phyloP scores from a whole-genome alignment of 2,113 vertebrate species.

The Poicephalus gulielmi region DNA sequence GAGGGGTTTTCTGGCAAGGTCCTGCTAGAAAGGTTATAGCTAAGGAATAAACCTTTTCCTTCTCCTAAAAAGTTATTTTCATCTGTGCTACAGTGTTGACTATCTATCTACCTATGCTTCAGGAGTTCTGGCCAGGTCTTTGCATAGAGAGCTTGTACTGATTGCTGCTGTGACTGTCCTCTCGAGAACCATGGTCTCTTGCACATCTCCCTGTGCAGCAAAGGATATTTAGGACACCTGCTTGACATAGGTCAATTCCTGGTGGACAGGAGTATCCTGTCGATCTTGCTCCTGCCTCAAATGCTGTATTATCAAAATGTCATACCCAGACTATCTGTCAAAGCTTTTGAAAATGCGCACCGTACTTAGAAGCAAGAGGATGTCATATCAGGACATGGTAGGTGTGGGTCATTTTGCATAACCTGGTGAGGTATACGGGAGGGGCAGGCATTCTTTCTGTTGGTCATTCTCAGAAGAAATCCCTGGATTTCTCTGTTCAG shows the following conservation, averaged over 20 bases:
- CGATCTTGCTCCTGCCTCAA: neutral
- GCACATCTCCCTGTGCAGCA: neutral
- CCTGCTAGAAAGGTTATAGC: neutral
- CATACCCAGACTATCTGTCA: neutral
- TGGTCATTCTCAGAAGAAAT: neutral
- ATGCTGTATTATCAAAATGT: neutral
- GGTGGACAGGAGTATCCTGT: neutral
- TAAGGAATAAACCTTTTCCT: neutral
- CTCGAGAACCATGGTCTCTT: neutral
- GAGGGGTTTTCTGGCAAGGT: neutral
- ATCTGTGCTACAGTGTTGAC: neutral
- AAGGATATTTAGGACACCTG: neutral
- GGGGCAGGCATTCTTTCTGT: neutral
- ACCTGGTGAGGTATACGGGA: neutral
- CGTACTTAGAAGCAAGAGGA: neutral
- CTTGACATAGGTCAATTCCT: neutral
- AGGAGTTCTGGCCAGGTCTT: neutral
- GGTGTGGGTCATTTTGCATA: neutral
- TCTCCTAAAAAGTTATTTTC: neutral
- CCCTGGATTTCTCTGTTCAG: neutral
- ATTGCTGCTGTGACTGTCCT: neutral
- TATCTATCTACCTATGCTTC: neutral
- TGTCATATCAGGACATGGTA: neutral
- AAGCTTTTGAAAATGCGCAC: neutral
- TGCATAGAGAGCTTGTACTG: neutral